Evolutionary conservation across 2,113 vertebrate genomes (phyloP), one percentile per base, ranked within the genome.

Genomic region (Anarrhichthys ocellatus): DNA sequence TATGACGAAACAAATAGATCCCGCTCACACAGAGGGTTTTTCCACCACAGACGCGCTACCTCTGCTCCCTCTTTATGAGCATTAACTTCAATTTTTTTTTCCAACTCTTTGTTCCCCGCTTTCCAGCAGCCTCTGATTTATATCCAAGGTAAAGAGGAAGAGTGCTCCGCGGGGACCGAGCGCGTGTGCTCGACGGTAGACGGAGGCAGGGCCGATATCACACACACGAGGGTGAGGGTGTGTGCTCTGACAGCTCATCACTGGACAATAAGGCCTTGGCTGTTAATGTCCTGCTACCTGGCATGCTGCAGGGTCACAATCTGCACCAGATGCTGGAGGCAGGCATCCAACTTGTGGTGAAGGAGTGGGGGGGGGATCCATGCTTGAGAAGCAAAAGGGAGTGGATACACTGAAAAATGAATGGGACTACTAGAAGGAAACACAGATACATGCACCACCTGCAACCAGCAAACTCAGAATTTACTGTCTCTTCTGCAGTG

Each of bases 251-350:
- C 91, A 92, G 88, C 91, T 90, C 90, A 91, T 89, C 88, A 88
- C 87, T 78, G 85, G 86, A 93, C 91, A 90, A 92, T 92, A 89
- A 89, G 89, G 88, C 84, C 83, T 91, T 82, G 81, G 89, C 84
- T 93, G 88, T 89, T 91, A 90, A 91, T 87, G 91, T 90, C 85
- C 90, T 86, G 84, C 83, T 91, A 85, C 85, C 85, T 92, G 92
- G 91, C 88, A 85, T 67, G 58, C 81, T 81, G 81, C 88, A 79
- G 83, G 82, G 86, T 89, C 83, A 48, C 91, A 90, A 84, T 84
- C 85, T 91, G 90, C 87, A 91, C 84, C 91, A 92, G 89, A 91
- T 93, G 91, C 89, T 89, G 73, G 88, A 85, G 90, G 91, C 92
- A 83, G 78, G 68, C 81, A 4, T 87, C 91, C 92, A 93, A 87